phyloP scores from a whole-genome alignment of 1,140 invertebrate species.

The Anastrepha ludens region DNA sequence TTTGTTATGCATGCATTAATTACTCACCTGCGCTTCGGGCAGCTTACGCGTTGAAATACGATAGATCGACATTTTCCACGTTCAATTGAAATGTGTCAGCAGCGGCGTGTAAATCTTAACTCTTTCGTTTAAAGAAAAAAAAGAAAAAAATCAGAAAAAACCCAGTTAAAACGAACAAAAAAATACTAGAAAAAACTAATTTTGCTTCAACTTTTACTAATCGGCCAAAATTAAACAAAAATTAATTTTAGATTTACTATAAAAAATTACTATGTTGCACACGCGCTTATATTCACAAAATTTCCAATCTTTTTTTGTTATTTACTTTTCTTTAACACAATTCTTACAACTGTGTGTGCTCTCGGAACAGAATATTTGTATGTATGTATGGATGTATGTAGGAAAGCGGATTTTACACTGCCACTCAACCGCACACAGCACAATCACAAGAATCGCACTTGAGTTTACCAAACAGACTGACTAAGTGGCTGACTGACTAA shows the following conservation, averaged over 20 bases:
- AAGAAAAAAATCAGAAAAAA: constrained; percentile 30
- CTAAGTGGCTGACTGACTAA: constrained; percentile 14
- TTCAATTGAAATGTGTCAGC: constrained; percentile 46
- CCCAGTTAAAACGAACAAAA: background rate
- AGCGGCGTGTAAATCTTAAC: constrained; percentile 52
- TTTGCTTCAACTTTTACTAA: constrained; percentile 12
- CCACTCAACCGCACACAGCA: constrained; percentile 24
- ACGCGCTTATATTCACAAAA: constrained; percentile 42
- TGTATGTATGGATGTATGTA: constrained; percentile 21
- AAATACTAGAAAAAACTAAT: background rate
- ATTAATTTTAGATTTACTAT: too few species aligned
- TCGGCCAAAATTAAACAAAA: background rate
- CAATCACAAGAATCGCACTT: constrained; percentile 41
- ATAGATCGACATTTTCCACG: constrained; percentile 62
- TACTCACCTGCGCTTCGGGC: constrained; percentile 71
- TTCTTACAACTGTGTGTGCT: constrained; percentile 25
- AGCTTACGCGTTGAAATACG: constrained; percentile 71
- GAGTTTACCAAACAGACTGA: constrained; percentile 47
- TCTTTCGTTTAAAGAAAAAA: constrained; percentile 35
- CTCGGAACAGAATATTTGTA: background rate
- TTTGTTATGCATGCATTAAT: background rate
- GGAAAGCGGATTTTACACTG: constrained; percentile 40
- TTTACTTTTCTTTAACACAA: constrained; percentile 33
- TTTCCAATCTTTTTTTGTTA: background rate
- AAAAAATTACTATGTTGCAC: background rate